Evolutionary conservation across 2,797 vertebrate species (phyloP).

Genomic region (Sebastes itinus): DNA sequence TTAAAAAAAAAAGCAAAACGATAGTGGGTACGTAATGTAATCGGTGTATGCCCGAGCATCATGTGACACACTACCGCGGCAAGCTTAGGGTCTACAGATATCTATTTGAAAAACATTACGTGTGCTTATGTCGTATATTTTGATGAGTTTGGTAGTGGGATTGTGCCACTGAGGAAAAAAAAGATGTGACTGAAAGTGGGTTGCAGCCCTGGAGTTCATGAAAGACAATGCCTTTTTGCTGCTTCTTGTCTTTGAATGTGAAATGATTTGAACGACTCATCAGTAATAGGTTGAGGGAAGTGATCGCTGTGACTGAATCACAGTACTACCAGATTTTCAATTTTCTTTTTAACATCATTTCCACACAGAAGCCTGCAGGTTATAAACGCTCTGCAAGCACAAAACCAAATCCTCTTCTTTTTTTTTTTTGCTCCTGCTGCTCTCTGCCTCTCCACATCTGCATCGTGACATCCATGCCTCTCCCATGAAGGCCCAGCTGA

Average conservation of each 20-base stretch:
- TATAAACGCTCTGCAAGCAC: constrained; percentile 14
- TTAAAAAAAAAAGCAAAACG: too few relatives aligned
- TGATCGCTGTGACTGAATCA: background rate
- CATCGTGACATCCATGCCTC: constrained; percentile 21
- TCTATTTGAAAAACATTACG: background rate
- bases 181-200: background rate
- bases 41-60: too few relatives aligned
- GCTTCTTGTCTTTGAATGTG: background rate
- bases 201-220: background rate
- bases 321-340: background rate
- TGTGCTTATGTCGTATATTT: background rate
- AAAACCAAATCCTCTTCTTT: constrained; percentile 25
- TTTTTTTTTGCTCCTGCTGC: constrained; percentile 2
- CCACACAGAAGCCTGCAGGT: constrained; percentile 28
- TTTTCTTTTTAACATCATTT: constrained; percentile 26
- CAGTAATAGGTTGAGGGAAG: background rate
- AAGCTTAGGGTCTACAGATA: background rate
- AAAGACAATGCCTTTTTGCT: background rate
- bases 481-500: constrained; percentile 26
- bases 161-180: background rate
- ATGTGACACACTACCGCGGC: background rate
- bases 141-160: background rate
- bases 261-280: background rate
- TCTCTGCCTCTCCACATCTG: constrained; percentile 7
- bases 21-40: too few relatives aligned